Evolutionary conservation across 2,113 vertebrate species (phyloP), one percentile per base, ranked within the genome.

Genomic region (Tyrannus savana): DNA sequence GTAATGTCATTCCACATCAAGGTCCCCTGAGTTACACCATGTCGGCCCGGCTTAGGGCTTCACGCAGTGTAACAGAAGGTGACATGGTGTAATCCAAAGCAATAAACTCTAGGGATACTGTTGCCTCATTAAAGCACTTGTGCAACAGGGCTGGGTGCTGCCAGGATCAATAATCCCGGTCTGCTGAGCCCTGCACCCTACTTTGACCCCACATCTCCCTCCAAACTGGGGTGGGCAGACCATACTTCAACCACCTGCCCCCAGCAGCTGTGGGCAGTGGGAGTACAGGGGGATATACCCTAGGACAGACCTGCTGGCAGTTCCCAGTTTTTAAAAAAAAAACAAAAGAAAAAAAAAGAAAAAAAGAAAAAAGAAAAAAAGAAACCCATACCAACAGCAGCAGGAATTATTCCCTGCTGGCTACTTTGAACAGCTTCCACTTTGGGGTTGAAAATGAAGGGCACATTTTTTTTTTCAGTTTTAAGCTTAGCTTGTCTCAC

Each of bases 251-350:
- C 30, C 41, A 8, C 1, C 4, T 23, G 83, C 1, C 46, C 50
- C 19, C 28, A 69, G 0, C 11, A 52, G 41, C 3, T 0, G 0
- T 19, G 42, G 56, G 42, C 78, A 67, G 41, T 25, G 41, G 35
- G 24, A 81, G 30, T 4, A 6, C 0, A 0, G 0, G 2, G 42
- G 41, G 35, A 72, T 10, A 1, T 9, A 33, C 8, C 28, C 42
- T 33, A 8, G 22, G 35, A 72, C 18, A 24, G 35, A 28, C 24
- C 18, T 46, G 42, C 19, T 3, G 4, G 39, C 7, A 14, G 30
- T 4, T 25, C 47, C 50, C 9, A n/a, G 0, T 21, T 23, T n/a
- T 84, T 52, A 35, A 52, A 74, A 90, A 69, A 10, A 50, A 69
- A 10, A 50, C 76, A 71, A 37, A 13, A 35, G 37, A 11, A 13